Evolutionary conservation across 2,888 invertebrate species (phyloP), one percentile per base, ranked within the genome.

Genomic region (Yponomeuta evonymella): DNA sequence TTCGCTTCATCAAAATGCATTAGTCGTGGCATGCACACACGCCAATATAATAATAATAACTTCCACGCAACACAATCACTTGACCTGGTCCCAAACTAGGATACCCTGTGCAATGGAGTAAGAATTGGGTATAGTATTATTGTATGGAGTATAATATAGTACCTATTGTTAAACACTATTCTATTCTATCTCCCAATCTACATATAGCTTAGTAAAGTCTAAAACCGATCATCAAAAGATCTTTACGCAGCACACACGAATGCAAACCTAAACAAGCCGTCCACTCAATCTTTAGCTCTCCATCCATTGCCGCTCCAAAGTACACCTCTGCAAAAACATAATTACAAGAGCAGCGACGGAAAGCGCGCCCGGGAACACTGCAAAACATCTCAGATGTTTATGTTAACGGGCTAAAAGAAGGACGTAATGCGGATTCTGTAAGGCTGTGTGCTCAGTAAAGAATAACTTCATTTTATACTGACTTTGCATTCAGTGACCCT

Each of bases 331-430:
- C 51, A 58, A 58, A 15, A 58, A 15, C 51, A 58, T 58, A 12
- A 58, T 2, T 15, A 15, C 15, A 4, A 10, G 15, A 58, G 58
- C 75, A 79, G 81, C 84, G 79, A 77, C 79, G 77, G 82, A 85
- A 86, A 86, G 88, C 85, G 86, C 12, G 51, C 51, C 43, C 89
- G 89, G 89, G 80, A 82, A 48, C 67, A 48, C 70, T 71, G 71
- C 66, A 36, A 86, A 88, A 88, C 89, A 89, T 90, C 90, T 80
- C 72, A 74, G 78, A 81, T 90, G 91, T 92, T 91, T 92, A 89
- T 91, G 89, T 90, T 86, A 83, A 83, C 86, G 85, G 85, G 80
- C 83, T 85, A 89, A 91, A 91, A 90, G 91, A 91, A 91, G 90
- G 90, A 67, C 62, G 66, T 89, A 91, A 90, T 90, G 88, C 90